A percentile compares a stretch with the other conserved stretches of the same genome.
Conservation (phyloP, 2,888 invertebrate genomes). For the Brachypalpus laphriformis region DNA sequence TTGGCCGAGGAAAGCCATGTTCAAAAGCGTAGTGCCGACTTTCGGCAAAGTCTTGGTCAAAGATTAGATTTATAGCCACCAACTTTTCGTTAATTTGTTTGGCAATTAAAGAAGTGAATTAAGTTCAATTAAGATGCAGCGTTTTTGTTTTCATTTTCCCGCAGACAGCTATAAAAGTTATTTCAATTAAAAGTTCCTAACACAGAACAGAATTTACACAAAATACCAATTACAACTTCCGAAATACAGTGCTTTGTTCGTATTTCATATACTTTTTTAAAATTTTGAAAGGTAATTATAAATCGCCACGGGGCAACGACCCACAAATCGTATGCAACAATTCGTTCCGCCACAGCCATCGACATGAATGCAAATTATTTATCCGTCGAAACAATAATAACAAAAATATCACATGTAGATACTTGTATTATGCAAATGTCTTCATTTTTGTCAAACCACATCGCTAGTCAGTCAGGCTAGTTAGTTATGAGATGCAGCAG, state of each 20-base stretch:
- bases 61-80: not conserved
- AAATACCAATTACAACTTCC: not conserved
- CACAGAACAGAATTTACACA: not conserved
- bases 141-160: not conserved
- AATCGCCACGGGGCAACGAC: slow-evolving; percentile 42
- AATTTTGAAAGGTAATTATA: slow-evolving; percentile 46
- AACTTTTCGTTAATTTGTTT: not conserved
- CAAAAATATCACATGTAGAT: slow-evolving; percentile 25
- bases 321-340: slow-evolving; percentile 48
- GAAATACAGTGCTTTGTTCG: not conserved
- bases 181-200: not conserved
- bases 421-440: slow-evolving; percentile 41
- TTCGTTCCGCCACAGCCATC: slow-evolving; percentile 62
- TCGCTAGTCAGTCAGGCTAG: not conserved
- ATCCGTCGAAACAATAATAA: slow-evolving; percentile 27
- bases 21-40: not conserved
- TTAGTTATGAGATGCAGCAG: slow-evolving; percentile 24
- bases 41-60: not conserved
- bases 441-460: slow-evolving; percentile 25
- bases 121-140: not conserved
- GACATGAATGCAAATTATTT: slow-evolving; percentile 61
- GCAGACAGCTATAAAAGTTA: not conserved
- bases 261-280: not conserved
- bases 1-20: not conserved
- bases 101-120: not conserved